Conservation (phyloP, 2,888 invertebrate species). For the Seladonia tumulorum region DNA sequence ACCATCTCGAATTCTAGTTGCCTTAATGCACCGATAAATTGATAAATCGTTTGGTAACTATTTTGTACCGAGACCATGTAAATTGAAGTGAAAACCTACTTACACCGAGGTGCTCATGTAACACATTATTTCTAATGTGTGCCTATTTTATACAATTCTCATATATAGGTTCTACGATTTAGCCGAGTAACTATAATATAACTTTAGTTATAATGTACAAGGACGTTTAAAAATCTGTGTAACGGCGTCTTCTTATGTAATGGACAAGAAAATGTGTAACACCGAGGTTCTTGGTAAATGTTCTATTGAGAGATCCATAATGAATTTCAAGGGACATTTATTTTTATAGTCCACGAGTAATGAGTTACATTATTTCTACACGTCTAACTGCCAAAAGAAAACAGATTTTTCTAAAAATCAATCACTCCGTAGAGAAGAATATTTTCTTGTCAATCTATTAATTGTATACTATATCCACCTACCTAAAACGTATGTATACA, state of each 20-base stretch:
- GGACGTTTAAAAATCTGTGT: conserved; percentile 20
- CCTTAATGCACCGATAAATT: conserved; percentile 79
- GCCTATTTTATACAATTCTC: conserved; percentile 66
- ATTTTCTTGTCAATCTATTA: conserved; percentile 59
- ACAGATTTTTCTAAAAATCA: conserved; percentile 15
- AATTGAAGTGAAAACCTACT: conserved; percentile 66
- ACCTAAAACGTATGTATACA: conserved; percentile 44
- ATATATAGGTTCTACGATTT: conserved; percentile 49
- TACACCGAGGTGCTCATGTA: conserved; percentile 68
- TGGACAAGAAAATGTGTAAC: conserved; percentile 52
- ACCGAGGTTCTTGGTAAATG: not conserved
- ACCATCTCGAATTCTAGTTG: conserved; percentile 77
- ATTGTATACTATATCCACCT: conserved; percentile 42
- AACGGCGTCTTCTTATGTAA: conserved; percentile 40
- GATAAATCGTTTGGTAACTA: conserved; percentile 76
- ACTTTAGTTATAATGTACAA: conserved; percentile 44
- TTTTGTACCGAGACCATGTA: conserved; percentile 71
- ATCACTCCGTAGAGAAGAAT: conserved; percentile 38
- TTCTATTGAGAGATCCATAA: conserved; percentile 5
- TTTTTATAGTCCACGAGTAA: conserved; percentile 36
- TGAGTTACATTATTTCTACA: conserved; percentile 22
- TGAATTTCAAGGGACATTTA: conserved; percentile 28
- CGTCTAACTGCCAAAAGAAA: conserved; percentile 39
- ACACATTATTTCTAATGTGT: conserved; percentile 63
- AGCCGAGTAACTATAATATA: conserved; percentile 34